Conservation (phyloP, 2,113 vertebrate species). For the Elephas maximus region DNA sequence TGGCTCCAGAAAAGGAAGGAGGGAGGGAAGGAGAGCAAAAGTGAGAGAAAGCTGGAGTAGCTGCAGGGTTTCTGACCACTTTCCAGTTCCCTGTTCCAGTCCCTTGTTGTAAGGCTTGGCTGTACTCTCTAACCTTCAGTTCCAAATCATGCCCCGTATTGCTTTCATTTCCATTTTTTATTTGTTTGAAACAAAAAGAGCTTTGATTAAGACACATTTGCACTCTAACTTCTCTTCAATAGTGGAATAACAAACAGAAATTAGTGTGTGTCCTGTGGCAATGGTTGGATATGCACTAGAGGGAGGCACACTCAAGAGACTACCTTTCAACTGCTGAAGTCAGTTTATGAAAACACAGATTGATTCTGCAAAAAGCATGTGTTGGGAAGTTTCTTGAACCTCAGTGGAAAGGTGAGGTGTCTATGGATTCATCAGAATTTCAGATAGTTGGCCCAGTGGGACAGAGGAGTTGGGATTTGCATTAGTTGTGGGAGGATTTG, state of each 20-base stretch:
- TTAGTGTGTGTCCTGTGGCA: not conserved
- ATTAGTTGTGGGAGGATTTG: not conserved
- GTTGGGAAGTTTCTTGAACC: not conserved
- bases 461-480: not conserved
- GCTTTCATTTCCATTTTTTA: not conserved
- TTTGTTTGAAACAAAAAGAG: not conserved
- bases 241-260: not conserved
- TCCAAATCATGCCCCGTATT: not conserved
- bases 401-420: not conserved
- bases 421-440: not conserved
- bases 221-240: not conserved
- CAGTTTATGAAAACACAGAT: not conserved
- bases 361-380: not conserved
- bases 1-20: not conserved
- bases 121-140: not conserved
- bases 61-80: not conserved
- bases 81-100: not conserved
- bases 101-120: not conserved
- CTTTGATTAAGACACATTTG: constrained; percentile 9
- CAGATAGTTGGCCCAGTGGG: not conserved
- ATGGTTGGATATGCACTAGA: too few species aligned
- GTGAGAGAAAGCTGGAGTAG: not conserved
- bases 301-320: not conserved
- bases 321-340: not conserved
- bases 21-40: not conserved